A percentile compares a stretch with the other conserved stretches of the same genome.
phyloP scores from a whole-genome alignment of 30 jellyfish, hydroid and myxozoan genomes.

The Mastigias papua region DNA sequence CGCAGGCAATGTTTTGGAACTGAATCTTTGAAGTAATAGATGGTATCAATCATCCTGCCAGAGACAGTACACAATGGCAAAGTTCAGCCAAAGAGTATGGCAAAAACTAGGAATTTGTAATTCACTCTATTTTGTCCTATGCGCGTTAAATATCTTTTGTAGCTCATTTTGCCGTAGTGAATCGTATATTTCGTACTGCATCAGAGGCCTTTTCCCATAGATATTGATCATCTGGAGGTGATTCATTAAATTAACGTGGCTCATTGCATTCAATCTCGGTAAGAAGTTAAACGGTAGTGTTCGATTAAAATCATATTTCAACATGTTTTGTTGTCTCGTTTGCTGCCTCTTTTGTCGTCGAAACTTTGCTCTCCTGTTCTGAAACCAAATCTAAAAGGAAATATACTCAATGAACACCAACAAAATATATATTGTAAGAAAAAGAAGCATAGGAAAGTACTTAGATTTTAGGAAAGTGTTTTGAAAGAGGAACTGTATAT shows the following conservation, averaged over 20 bases:
- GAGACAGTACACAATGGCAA: too few species aligned
- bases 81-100: too few species aligned
- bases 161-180: background rate
- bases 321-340: slow-evolving; percentile 16
- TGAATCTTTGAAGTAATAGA: too few species aligned
- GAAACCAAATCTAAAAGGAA: slow-evolving; percentile 66
- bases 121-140: background rate
- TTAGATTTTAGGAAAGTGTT: too few species aligned
- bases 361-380: slow-evolving; percentile 62
- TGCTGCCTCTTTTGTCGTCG: slow-evolving; percentile 60
- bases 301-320: background rate
- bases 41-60: too few species aligned
- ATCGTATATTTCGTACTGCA: slow-evolving; percentile 5
- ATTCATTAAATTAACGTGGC: slow-evolving; percentile 7
- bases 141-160: background rate
- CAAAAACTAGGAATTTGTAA: too few species aligned
- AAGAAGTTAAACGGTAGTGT: background rate
- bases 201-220: slow-evolving; percentile 20
- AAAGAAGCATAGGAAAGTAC: background rate
- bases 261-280: background rate
- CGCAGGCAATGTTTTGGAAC: too few species aligned
- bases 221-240: background rate
- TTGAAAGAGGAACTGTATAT: too few species aligned
- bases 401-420: too few species aligned
- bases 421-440: background rate